These are phyloP conservation scores for Hydractinia echinata DNA, from an alignment of 30 jellyfish, hydroid and myxozoan species.

Conservation along the genomic window DNA sequence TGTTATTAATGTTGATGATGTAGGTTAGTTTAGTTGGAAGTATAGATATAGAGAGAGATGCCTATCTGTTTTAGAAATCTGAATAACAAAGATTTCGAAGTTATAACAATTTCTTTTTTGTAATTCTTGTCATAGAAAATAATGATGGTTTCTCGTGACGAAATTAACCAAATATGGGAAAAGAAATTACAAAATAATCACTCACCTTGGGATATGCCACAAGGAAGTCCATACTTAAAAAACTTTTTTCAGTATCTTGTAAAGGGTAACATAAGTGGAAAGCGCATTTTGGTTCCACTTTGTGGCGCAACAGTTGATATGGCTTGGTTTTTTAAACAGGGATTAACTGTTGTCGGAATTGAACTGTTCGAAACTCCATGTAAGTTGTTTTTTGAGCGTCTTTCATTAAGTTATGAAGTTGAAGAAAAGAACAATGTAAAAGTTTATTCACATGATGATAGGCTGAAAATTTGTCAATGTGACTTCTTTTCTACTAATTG, in stretches of 20 bases:
- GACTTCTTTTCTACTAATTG: constrained; percentile 17
- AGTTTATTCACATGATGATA: constrained; percentile 15
- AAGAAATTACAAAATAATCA: neutral
- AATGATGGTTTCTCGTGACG: neutral
- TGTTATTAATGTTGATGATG: too few species aligned
- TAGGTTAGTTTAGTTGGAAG: too few species aligned
- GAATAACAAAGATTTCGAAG: too few species aligned
- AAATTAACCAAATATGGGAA: neutral
- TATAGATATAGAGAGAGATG: too few species aligned
- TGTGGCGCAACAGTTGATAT: constrained; percentile 72
- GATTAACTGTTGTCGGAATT: constrained; percentile 69
- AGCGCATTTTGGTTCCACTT: constrained; percentile 52
- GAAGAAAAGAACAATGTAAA: constrained; percentile 8
- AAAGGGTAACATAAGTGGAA: constrained; percentile 15
- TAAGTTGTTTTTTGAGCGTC: constrained; percentile 42
- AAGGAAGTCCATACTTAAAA: constrained; percentile 8
- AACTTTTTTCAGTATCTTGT: neutral
- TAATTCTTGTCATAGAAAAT: too few species aligned
- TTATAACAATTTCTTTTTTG: too few species aligned
- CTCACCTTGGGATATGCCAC: constrained; percentile 20
- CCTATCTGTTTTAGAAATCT: too few species aligned
- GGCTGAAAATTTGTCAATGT: constrained; percentile 9
- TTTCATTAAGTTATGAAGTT: constrained; percentile 39
- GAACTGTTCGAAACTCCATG: constrained; percentile 52
- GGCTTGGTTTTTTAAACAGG: constrained; percentile 56